Base-by-base conservation (phyloP, 1,140 invertebrate genomes). In the Argopecten irradians region DNA sequence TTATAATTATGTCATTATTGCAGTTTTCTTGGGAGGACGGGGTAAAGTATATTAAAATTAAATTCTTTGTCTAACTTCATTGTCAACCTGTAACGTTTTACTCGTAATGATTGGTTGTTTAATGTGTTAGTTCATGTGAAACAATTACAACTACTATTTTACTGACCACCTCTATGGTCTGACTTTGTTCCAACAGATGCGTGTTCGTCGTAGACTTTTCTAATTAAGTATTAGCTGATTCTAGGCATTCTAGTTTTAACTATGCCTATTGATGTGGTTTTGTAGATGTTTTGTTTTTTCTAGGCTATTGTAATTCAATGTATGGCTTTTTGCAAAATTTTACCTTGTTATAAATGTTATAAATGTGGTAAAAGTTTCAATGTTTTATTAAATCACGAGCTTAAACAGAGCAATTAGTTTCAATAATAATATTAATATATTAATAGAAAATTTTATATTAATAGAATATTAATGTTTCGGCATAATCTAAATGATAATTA, bases 21-120 rank as follows among this genome's bases (percentile, higher is more conserved):
- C 71, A 92, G 91, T 92, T 91, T 89, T 92, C 92, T 0, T 91
- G 92, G 91, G 91, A 91, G 91, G 90, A 92, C 46, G 91, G 91
- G 91, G 91, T 92, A 92, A 91, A 41, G 87, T 86, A 86, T 87
- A 0, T 9, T 46, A n/a, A n/a, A n/a, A 85, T 28, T 46, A 82
- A 7, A 34, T 11, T 1, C 14, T 28, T 34, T 39, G 19, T 33
- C 28, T 83, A n/a, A 41, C 33, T 32, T 71, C 9, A 11, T 83
- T 41, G 7, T 46, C 13, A 33, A 39, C 41, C 13, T 71, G n/a
- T n/a, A n/a, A n/a, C n/a, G n/a, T n/a, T 16, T 71, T 71, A 7
- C 22, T 55, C 14, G 43, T 71, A 28, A 3, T n/a, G 55, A 16
- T 71, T n/a, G 22, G 11, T 71, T 71, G 55, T 71, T 71, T 71